Evolutionary conservation across 2,888 invertebrate species (phyloP).

Genomic region (Orthosia gothica): DNA sequence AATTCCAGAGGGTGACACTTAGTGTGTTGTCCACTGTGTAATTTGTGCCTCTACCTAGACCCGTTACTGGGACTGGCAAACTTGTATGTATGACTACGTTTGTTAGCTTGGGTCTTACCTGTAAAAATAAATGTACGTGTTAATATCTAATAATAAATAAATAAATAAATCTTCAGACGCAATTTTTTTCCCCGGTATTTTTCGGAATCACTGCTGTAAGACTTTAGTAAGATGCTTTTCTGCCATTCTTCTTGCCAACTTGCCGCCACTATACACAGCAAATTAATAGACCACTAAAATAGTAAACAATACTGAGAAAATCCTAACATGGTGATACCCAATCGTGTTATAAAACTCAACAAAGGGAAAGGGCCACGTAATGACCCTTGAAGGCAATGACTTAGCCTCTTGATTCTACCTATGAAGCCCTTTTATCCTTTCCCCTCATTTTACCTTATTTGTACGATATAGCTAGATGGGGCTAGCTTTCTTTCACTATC

Average conservation of each 20-base stretch:
- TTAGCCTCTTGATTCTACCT: conserved; percentile 61
- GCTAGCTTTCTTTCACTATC: conserved; percentile 18
- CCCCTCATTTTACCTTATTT: conserved; percentile 51
- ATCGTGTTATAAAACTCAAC: conserved; percentile 46
- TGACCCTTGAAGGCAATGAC: conserved; percentile 56
- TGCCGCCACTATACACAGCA: conserved; percentile 2
- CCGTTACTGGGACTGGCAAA: no score
- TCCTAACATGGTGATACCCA: conserved; percentile 6
- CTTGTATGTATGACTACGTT: no score
- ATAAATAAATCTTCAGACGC: no score
- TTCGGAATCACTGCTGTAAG: not conserved
- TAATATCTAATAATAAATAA: no score
- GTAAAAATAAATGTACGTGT: no score
- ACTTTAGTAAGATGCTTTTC: not conserved
- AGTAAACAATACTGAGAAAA: conserved; percentile 11
- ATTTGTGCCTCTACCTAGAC: no score
- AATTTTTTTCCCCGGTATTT: not conserved
- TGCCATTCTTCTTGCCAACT: not conserved
- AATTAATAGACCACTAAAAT: conserved; percentile 23
- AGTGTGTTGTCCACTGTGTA: no score
- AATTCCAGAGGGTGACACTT: no score
- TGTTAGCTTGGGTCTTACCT: no score
- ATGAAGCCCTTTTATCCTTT: conserved; percentile 48
- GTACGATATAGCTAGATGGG: no score
- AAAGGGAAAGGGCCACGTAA: conserved; percentile 35